A percentile compares a stretch with the other conserved stretches of the same genome.
Evolutionary conservation across 1,140 invertebrate genomes (phyloP).

Genomic region (Ericerus pela): DNA sequence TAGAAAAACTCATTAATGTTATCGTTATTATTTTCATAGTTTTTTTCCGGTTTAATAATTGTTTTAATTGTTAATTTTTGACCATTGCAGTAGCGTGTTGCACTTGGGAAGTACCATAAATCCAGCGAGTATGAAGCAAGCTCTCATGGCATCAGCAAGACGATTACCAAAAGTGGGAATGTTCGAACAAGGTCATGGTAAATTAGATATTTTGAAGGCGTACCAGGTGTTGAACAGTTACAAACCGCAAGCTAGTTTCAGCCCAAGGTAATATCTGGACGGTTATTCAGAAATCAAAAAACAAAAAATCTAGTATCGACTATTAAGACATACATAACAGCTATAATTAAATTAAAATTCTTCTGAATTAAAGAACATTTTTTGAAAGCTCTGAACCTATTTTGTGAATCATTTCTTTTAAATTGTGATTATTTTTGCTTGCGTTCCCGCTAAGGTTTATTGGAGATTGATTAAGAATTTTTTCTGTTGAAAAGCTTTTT

Average conservation of each 20-base stretch:
- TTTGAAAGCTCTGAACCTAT: no score
- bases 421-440: no score
- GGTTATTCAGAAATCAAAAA: background rate
- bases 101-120: constrained; percentile 48
- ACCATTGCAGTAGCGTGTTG: constrained; percentile 24
- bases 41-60: background rate
- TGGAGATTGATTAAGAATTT: no score
- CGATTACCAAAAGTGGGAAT: constrained; percentile 74
- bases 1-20: background rate
- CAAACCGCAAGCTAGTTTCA: constrained; percentile 59
- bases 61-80: constrained; percentile 10
- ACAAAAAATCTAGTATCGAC: constrained; percentile 12
- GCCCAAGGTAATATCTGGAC: constrained; percentile 47
- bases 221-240: constrained; percentile 66
- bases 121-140: constrained; percentile 89
- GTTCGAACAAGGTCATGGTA: constrained; percentile 94
- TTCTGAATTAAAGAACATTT: no score
- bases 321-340: background rate
- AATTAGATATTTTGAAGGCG: constrained; percentile 74
- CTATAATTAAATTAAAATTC: background rate
- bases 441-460: no score
- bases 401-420: no score
- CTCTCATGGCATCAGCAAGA: constrained; percentile 71
- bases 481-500: no score
- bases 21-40: background rate